Conservation (phyloP, 1,140 invertebrate genomes). For the Apocrypta bakeri region DNA sequence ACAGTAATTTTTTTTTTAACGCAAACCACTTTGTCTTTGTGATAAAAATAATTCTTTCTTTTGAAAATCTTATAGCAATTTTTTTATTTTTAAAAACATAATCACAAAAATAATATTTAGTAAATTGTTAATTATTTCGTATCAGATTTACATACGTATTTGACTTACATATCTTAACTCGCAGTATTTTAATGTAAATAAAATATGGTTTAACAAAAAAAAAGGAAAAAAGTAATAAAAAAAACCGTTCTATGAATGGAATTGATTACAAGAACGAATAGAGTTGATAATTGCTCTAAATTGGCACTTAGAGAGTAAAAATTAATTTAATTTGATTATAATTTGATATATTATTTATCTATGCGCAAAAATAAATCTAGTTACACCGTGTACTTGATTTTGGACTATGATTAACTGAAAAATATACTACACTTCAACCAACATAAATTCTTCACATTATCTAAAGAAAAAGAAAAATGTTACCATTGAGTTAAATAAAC, state of each 20-base stretch:
- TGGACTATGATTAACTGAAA: slow-evolving; percentile 9
- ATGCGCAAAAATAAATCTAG: slow-evolving; percentile 20
- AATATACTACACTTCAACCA: slow-evolving; percentile 18
- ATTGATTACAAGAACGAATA: slow-evolving; percentile 27
- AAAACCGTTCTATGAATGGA: slow-evolving; percentile 14
- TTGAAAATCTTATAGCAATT: slow-evolving; percentile 36
- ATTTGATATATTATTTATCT: slow-evolving; percentile 34
- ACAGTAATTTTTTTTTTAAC: slow-evolving; percentile 38
- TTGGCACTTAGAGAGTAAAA: slow-evolving; percentile 48
- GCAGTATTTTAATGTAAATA: slow-evolving; percentile 40
- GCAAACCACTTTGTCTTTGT: no score
- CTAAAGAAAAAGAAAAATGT: slow-evolving; percentile 13
- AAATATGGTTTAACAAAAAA: slow-evolving; percentile 17
- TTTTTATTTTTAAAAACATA: slow-evolving; percentile 46
- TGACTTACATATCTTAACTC: slow-evolving; percentile 46
- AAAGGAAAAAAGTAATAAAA: neutral
- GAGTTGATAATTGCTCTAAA: slow-evolving; percentile 27
- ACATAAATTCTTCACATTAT: slow-evolving; percentile 7
- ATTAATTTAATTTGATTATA: slow-evolving; percentile 49
- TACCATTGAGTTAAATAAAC: slow-evolving; percentile 31
- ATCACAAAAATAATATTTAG: slow-evolving; percentile 45
- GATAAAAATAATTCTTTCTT: no score
- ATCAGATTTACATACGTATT: slow-evolving; percentile 39
- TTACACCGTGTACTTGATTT: neutral
- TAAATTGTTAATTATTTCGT: slow-evolving; percentile 34